phyloP scores from a whole-genome alignment of 2,113 vertebrate genomes.

The Larimichthys polyactis region DNA sequence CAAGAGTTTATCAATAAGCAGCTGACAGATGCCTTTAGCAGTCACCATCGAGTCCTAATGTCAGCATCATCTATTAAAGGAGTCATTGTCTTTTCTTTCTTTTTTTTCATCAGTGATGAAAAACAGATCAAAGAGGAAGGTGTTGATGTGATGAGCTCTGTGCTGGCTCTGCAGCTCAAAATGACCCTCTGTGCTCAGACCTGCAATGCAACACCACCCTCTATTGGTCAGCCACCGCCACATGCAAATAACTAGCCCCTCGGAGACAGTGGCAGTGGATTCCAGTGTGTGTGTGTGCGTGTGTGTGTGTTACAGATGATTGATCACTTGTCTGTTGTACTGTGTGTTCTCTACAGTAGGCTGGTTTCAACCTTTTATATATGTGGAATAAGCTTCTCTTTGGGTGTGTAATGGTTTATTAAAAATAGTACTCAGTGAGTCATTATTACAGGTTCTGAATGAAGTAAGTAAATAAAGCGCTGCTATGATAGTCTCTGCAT shows the following conservation, averaged over 20 bases:
- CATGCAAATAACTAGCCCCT: slow-evolving; percentile 51
- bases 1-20: slow-evolving; percentile 5
- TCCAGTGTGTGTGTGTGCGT: background rate
- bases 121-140: slow-evolving; percentile 41
- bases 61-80: slow-evolving; percentile 42
- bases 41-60: slow-evolving; percentile 40
- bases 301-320: slow-evolving; percentile 45
- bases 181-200: slow-evolving; percentile 51
- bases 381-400: slow-evolving; percentile 5
- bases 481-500: slow-evolving; percentile 54
- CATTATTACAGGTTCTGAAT: slow-evolving; percentile 41
- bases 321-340: slow-evolving; percentile 32
- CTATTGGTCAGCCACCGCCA: slow-evolving; percentile 77
- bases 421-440: background rate
- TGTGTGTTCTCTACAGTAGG: slow-evolving; percentile 19
- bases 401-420: slow-evolving; percentile 35
- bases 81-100: slow-evolving; percentile 4
- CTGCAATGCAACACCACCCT: slow-evolving; percentile 84
- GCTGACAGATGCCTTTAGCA: slow-evolving; percentile 37
- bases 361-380: slow-evolving; percentile 10
- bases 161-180: background rate
- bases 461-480: slow-evolving; percentile 44
- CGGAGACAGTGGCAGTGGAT: background rate
- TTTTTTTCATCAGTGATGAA: slow-evolving; percentile 34
- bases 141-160: slow-evolving; percentile 42